Evolutionary conservation across 2,113 vertebrate genomes (phyloP).

Genomic region (Chaetodon trifascialis): DNA sequence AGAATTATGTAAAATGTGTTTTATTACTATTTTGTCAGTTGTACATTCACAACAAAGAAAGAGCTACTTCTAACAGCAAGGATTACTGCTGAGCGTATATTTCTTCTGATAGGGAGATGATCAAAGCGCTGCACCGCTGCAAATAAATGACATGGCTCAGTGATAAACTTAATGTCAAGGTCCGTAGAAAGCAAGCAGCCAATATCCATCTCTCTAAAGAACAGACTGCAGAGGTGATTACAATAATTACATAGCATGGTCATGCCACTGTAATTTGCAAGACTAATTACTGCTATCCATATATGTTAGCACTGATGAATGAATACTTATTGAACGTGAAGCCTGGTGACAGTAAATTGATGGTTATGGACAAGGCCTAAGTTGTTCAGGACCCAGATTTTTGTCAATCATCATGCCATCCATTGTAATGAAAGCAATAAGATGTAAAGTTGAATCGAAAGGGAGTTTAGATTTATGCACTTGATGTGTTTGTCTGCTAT

Average conservation of each 20-base stretch:
- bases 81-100: no score
- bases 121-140: background rate
- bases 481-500: background rate
- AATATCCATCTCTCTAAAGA: background rate
- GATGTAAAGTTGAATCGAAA: background rate
- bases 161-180: conserved; percentile 15
- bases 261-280: conserved; percentile 19
- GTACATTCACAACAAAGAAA: background rate
- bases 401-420: conserved; percentile 20
- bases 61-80: background rate
- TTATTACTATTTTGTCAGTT: conserved; percentile 7
- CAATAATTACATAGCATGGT: background rate
- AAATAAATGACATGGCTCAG: conserved; percentile 21
- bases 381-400: background rate
- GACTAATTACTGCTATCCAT: conserved; percentile 9
- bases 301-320: background rate
- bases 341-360: conserved; percentile 6
- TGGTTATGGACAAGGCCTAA: background rate
- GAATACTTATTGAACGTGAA: conserved; percentile 11
- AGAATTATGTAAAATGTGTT: background rate
- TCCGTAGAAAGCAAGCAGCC: background rate
- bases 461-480: conserved; percentile 1
- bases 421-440: conserved; percentile 10
- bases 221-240: background rate
- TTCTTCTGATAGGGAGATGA: background rate